These are phyloP conservation scores for Anseranas semipalmata DNA, from an alignment of 2,113 vertebrate species.

Conservation along the genomic window DNA sequence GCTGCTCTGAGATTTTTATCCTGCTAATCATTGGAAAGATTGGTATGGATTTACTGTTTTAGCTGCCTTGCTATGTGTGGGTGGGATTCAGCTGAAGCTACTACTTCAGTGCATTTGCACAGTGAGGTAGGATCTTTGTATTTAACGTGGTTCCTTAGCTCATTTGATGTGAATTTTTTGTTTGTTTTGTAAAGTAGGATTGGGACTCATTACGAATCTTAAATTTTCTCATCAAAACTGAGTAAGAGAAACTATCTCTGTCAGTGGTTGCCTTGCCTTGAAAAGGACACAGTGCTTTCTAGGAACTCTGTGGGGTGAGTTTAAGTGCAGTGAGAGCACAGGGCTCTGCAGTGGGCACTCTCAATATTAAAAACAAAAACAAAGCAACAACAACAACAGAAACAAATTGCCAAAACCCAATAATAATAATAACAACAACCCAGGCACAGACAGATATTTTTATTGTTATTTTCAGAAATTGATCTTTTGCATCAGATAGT, in stretches of 20 bases:
- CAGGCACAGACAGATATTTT: too few relatives aligned
- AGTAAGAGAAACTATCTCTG: not conserved
- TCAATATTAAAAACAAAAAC: not conserved
- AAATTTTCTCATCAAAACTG: not conserved
- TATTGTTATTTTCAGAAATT: not conserved
- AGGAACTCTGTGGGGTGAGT: not conserved
- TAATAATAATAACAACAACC: too few relatives aligned
- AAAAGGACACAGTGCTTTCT: not conserved
- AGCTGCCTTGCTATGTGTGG: not conserved
- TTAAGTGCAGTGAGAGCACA: not conserved
- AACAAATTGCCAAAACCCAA: not conserved
- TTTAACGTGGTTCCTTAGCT: not conserved
- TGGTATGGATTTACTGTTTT: conserved; percentile 7
- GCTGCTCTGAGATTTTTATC: conserved; percentile 13
- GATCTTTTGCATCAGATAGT: not conserved
- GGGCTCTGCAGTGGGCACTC: not conserved
- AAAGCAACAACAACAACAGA: not conserved
- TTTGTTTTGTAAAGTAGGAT: not conserved
- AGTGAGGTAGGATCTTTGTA: not conserved
- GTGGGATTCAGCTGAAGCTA: not conserved
- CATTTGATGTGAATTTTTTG: not conserved
- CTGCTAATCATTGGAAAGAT: conserved; percentile 22
- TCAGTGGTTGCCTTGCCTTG: not conserved
- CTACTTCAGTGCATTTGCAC: not conserved
- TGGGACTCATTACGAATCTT: not conserved